Evolutionary conservation across 2,797 vertebrate species (phyloP), one percentile per base, ranked within the genome.

Genomic region (Pygocentrus nattereri): DNA sequence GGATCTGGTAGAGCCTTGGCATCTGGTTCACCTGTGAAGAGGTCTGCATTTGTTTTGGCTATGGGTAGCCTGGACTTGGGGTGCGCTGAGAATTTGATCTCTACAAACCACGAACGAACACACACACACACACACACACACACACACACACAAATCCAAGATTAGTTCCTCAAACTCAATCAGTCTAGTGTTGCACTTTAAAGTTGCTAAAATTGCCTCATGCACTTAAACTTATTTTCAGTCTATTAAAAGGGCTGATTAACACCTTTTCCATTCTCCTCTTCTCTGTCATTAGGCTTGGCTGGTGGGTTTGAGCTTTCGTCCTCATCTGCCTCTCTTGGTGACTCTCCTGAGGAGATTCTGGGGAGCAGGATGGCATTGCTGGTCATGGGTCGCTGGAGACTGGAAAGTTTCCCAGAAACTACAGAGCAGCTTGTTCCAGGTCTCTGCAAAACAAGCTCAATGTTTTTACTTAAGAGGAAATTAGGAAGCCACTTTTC

Each of bases 361-460:
- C 90, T 91, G 81, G 94, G 94, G 87, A 95, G 93, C 15, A 82
- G 31, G 58, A 91, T 27, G 5, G 83, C 67, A 7, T 88, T 90
- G 38, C 79, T 75, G 25, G 90, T 85, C 19, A 56, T 82, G 23
- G 90, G 88, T 6, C 84, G 87, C 47, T 85, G 82, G 49, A 81
- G 47, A 12, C 49, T 31, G 25, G 65, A 85, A 7, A 88, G 86
- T 83, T 81, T 87, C 81, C 59, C 84, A 7, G 94, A 94, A 50
- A 94, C 72, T 71, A 94, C 85, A 0, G 94, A 95, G 82, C 90
- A 90, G 49, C 90, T 92, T 19, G 94, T 94, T 54, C 90, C 92
- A 13, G 93, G 92, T 88, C 94, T 95, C 96, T 96, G 80, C 7
- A 54, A 34, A 58, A 44, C 41, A 38, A 49, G 18, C 10, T 15